Conservation (phyloP, 2,797 vertebrate genomes). For the Chromobotia macracanthus region DNA sequence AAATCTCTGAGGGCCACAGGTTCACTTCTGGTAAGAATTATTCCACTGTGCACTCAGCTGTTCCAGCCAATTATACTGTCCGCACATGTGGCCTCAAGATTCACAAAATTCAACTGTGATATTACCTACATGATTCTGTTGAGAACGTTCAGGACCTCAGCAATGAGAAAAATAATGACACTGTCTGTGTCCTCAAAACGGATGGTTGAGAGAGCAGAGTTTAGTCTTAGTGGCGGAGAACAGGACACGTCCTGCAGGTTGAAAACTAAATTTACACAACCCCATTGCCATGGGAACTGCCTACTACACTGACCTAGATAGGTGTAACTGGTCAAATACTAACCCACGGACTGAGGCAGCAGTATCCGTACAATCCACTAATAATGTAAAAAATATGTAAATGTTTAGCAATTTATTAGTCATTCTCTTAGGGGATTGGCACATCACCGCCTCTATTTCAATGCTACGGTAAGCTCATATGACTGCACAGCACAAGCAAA, state of each 20-base stretch:
- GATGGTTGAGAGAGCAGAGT: neutral
- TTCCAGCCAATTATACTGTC: neutral
- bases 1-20: constrained; percentile 23
- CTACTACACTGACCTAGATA: constrained; percentile 52
- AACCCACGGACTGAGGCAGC: constrained; percentile 6
- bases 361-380: neutral
- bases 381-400: constrained; percentile 8
- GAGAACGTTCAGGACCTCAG: constrained; percentile 15
- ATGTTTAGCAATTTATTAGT: neutral
- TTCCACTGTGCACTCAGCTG: constrained; percentile 15
- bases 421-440: constrained; percentile 2
- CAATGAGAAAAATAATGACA: constrained; percentile 7
- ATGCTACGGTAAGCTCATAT: neutral
- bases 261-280: constrained; percentile 49
- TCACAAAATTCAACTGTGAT: neutral
- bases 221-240: constrained; percentile 20
- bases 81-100: neutral
- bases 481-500: neutral
- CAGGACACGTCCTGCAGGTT: neutral
- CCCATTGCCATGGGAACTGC: constrained; percentile 50
- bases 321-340: constrained; percentile 17
- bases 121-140: neutral
- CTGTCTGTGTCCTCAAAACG: constrained; percentile 13
- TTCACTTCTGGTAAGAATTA: constrained; percentile 25
- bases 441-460: neutral